phyloP scores from a whole-genome alignment of 2,888 invertebrate genomes.

The Terebella lapidaria region DNA sequence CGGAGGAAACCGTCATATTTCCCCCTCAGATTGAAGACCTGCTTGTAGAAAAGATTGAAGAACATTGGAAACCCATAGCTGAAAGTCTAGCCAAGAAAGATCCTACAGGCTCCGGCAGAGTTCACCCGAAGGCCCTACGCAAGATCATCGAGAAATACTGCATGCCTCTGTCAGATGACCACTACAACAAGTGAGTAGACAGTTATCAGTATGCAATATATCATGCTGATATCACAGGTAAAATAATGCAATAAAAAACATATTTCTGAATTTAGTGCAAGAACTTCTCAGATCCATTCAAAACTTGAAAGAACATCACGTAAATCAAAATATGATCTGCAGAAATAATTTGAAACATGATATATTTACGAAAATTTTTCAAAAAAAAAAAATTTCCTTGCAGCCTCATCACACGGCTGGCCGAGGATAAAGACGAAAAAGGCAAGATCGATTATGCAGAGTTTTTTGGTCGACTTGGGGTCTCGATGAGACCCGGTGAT shows the following conservation, averaged over 20 bases:
- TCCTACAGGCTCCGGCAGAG: slow-evolving; percentile 28
- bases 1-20: no score
- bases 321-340: no score
- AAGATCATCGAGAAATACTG: slow-evolving; percentile 39
- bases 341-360: no score
- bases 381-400: no score
- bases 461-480: slow-evolving; percentile 40
- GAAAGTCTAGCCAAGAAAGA: slow-evolving; percentile 36
- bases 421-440: neutral
- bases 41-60: slow-evolving; percentile 42
- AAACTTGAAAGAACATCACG: no score
- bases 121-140: slow-evolving; percentile 36
- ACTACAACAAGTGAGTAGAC: slow-evolving; percentile 44
- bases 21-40: slow-evolving; percentile 46
- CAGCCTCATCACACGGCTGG: no score
- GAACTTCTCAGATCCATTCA: no score
- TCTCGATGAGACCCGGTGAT: slow-evolving; percentile 45
- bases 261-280: no score
- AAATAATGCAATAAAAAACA: no score
- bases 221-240: no score
- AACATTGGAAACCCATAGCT: slow-evolving; percentile 43
- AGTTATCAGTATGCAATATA: no score
- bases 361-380: no score
- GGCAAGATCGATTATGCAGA: slow-evolving; percentile 46
- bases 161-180: slow-evolving; percentile 43